A percentile compares a stretch with the other conserved stretches of the same genome.
These are phyloP conservation scores for Xanthorhoe designata DNA, from an alignment of 2,888 invertebrate species.

Conservation along the genomic window DNA sequence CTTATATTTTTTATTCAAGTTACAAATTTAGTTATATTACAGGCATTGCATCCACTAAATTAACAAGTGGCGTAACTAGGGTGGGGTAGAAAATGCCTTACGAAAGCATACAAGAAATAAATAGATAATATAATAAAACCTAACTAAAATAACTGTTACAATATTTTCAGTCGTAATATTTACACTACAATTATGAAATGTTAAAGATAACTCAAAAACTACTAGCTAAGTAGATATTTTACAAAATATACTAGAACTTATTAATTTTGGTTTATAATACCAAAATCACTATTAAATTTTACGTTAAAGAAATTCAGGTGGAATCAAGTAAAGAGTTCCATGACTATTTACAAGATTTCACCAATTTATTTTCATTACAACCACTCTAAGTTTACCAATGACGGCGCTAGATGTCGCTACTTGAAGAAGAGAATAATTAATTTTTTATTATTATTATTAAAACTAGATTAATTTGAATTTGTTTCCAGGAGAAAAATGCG, in stretches of 20 bases:
- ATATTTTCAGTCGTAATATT: conserved; percentile 47
- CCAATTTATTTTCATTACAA: conserved; percentile 43
- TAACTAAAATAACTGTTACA: conserved; percentile 36
- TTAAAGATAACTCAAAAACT: conserved; percentile 22
- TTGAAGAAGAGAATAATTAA: background rate
- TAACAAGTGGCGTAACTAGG: conserved; percentile 40
- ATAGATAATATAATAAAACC: conserved; percentile 41
- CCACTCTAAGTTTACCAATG: conserved; percentile 11
- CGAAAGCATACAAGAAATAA: conserved; percentile 45
- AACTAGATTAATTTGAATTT: too few species aligned
- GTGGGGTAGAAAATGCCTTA: conserved; percentile 49
- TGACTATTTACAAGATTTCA: conserved; percentile 82
- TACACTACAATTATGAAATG: conserved; percentile 39
- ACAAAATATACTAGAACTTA: conserved; percentile 12
- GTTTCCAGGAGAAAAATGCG: too few species aligned
- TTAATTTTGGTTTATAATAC: conserved; percentile 38
- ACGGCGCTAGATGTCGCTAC: conserved; percentile 21
- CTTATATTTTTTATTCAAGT: conserved; percentile 37
- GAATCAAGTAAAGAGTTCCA: conserved; percentile 77
- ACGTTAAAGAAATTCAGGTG: conserved; percentile 58
- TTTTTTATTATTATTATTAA: too few species aligned
- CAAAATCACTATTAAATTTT: conserved; percentile 24
- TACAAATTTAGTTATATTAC: conserved; percentile 35
- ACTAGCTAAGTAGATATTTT: background rate
- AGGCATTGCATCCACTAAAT: conserved; percentile 38